phyloP scores from a whole-genome alignment of 2,113 vertebrate genomes.

The Tyto alba region DNA sequence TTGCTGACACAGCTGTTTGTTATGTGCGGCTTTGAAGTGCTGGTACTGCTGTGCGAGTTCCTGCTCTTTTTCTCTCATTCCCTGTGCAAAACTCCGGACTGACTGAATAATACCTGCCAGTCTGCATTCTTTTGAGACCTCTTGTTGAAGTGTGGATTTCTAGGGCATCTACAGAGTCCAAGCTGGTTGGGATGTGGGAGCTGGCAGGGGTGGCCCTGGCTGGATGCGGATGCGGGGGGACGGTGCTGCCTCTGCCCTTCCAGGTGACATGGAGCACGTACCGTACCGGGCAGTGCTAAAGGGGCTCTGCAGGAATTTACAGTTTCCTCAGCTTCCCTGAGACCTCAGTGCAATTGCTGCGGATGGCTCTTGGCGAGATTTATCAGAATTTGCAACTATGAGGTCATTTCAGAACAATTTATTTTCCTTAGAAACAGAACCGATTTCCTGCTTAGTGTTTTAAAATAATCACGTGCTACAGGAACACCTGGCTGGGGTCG shows the following conservation, averaged over 20 bases:
- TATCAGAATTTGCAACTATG: not conserved
- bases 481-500: not conserved
- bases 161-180: fast-evolving
- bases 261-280: fast-evolving
- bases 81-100: not conserved
- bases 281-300: not conserved
- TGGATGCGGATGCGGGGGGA: not conserved
- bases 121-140: not conserved
- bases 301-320: not conserved
- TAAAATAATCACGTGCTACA: not conserved
- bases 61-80: not conserved
- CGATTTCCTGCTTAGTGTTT: not conserved
- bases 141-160: not conserved
- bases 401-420: not conserved
- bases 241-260: not conserved
- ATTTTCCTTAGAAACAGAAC: not conserved
- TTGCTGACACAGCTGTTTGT: slow-evolving; percentile 1
- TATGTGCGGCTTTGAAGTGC: not conserved
- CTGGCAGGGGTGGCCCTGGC: not conserved
- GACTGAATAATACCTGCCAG: not conserved
- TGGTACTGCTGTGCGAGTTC: not conserved
- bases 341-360: not conserved
- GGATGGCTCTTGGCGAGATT: not conserved
- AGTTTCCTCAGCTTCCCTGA: not conserved
- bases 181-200: fast-evolving